phyloP scores from a whole-genome alignment of 2,888 invertebrate genomes.

The Priocnemis perturbator region DNA sequence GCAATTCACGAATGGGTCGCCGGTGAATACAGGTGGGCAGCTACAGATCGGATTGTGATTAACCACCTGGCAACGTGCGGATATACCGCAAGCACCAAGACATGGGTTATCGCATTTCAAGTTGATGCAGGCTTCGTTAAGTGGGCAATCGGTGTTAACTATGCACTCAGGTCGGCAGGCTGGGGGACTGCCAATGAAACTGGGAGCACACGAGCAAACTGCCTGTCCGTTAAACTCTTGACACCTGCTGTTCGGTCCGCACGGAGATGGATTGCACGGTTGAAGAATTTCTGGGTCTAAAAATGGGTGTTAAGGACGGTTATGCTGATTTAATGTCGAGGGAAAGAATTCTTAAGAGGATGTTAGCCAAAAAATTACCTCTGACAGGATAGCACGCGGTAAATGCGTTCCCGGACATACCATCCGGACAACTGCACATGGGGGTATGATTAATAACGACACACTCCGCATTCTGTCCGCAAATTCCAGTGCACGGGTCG shows the following conservation, averaged over 20 bases:
- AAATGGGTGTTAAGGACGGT: constrained; percentile 24
- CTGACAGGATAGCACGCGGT: constrained; percentile 79
- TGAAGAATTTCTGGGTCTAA: constrained; percentile 54
- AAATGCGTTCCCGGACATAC: constrained; percentile 85
- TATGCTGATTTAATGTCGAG: neutral
- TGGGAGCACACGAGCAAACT: constrained; percentile 76
- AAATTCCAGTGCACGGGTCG: constrained; percentile 88
- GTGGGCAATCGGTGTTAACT: constrained; percentile 77
- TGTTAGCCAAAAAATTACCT: constrained; percentile 74
- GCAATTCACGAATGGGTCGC: constrained; percentile 85
- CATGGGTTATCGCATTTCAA: constrained; percentile 78
- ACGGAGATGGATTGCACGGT: constrained; percentile 75
- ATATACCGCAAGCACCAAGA: constrained; percentile 77
- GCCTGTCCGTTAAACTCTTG: constrained; percentile 74
- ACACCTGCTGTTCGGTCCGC: constrained; percentile 77
- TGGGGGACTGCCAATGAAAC: constrained; percentile 76
- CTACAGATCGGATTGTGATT: constrained; percentile 82
- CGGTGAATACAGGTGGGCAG: constrained; percentile 79
- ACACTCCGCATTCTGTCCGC: constrained; percentile 85
- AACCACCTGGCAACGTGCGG: constrained; percentile 81
- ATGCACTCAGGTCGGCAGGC: constrained; percentile 77
- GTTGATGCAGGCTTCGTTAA: constrained; percentile 77
- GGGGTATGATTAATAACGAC: constrained; percentile 84
- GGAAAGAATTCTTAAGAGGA: too few relatives aligned
- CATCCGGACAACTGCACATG: constrained; percentile 78